Evolutionary conservation across 2,888 invertebrate species (phyloP), one percentile per base, ranked within the genome.

Genomic region (Schrankia costaestrigalis): DNA sequence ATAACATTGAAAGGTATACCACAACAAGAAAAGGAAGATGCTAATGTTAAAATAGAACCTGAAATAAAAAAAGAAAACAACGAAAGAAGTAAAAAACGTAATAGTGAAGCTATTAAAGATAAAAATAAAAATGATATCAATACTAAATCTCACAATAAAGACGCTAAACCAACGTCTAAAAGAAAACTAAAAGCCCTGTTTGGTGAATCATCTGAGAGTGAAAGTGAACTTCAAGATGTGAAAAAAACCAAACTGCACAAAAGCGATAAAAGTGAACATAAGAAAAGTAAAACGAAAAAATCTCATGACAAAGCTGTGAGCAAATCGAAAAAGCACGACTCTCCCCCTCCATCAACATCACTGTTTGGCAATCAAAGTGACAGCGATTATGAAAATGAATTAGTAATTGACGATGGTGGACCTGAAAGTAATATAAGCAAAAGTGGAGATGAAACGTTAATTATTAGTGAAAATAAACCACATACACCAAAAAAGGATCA

Each of bases 121-220:
- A 54, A 46, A 32, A 46, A 39, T 31, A 41, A 36, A 32, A 39
- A 52, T 30, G 37, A 49, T 9, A 32, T 17, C 18, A 56, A 62
- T 32, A 26, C 44, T 8, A 63, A 57, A 39, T 59, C 66, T 9
- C 55, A 64, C 1, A 63, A 59, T 28, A 74, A 65, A 47, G 43
- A 48, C 1, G 31, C 26, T 7, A 78, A 69, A 41, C 68, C 71
- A 12, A 63, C 60, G 22, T 68, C 76, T 21, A 80, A 87, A 67
- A 71, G 81, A 62, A 86, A 83, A 78, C 74, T 89, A 10, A 77
- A 88, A 68, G 87, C 75, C 30, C 70, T 90, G 4, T 89, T 89
- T 63, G 89, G 89, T 2, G 89, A 89, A 41, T 86, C 88, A 3
- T 85, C 86, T 1, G 88, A 83, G 3, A 83, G 82, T 45, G 86